Evolutionary conservation across 2,113 vertebrate species (phyloP), one percentile per base, ranked within the genome.

Genomic region (Aythya baeri): DNA sequence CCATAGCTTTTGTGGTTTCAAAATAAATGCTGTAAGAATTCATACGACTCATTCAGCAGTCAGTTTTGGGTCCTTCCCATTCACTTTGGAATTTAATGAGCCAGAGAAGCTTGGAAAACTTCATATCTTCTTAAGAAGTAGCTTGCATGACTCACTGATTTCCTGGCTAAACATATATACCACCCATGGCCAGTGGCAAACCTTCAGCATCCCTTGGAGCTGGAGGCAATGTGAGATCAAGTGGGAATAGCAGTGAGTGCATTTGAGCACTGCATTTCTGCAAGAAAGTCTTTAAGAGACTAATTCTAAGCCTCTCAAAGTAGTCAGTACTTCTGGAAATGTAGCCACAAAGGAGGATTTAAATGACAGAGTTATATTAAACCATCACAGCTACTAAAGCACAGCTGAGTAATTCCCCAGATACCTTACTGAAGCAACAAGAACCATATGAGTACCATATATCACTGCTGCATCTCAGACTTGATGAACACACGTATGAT

Each of bases 61-160:
- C 34, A 29, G 13, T 12, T 66, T 70, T 92, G 61, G 8, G 32
- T 44, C 73, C 66, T 91, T 62, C 80, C 50, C 34, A 8, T 67
- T 73, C 44, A 5, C 22, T 83, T 87, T 76, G 86, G 54, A 52
- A 91, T 94, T 91, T 88, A 89, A 96, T 70, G 58, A 96, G 73
- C 65, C 76, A 93, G 57, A 81, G 86, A 91, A 0, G 1, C 55
- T 91, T 62, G 54, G 62, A 86, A 83, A 54, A 41, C 20, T 80
- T 76, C 73, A 76, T 36, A 76, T 89, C 71, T 91, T 79, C 83
- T 68, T 86, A 66, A 85, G 71, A 87, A 96, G 50, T 23, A 66
- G 41, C 50, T 83, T 65, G 25, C 25, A 49, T 94, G 93, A 96
- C 15, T 94, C 95, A 94, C 86, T 85, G 90, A 68, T n/a, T 73